A percentile compares a stretch with the other conserved stretches of the same genome.
Conservation (phyloP, 2,113 vertebrate genomes). For the Meles meles region DNA sequence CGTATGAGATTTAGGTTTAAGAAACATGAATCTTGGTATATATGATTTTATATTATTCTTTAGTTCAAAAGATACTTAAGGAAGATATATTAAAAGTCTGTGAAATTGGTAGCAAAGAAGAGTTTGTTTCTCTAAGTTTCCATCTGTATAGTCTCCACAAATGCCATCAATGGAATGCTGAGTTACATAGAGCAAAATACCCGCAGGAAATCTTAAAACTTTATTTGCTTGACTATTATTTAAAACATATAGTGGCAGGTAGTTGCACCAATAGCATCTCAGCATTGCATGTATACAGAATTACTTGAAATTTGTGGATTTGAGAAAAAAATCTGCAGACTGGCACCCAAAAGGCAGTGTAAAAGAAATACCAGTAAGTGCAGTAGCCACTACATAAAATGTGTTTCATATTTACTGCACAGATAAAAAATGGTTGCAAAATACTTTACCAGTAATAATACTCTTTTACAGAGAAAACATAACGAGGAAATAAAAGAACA, state of each 20-base stretch:
- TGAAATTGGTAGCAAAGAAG: neutral
- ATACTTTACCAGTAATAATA: neutral
- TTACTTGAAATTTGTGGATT: neutral
- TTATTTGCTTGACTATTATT: conserved; percentile 27
- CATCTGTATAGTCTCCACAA: neutral
- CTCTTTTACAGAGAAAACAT: neutral
- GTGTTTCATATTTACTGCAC: neutral
- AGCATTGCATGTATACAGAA: neutral
- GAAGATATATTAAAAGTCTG: neutral
- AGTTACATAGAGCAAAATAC: neutral
- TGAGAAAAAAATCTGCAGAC: neutral
- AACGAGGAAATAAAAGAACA: neutral
- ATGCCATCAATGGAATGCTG: neutral
- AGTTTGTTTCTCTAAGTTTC: neutral
- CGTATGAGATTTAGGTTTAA: neutral
- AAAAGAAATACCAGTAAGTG: neutral
- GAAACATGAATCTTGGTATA: neutral
- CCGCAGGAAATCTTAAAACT: neutral
- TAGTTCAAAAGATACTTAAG: conserved; percentile 26
- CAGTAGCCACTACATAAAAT: neutral
- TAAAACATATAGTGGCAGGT: neutral
- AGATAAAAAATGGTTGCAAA: neutral
- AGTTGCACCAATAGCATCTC: neutral
- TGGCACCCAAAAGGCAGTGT: neutral
- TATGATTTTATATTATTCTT: neutral